phyloP scores from a whole-genome alignment of 2,113 vertebrate genomes.

The Rynchops niger region DNA sequence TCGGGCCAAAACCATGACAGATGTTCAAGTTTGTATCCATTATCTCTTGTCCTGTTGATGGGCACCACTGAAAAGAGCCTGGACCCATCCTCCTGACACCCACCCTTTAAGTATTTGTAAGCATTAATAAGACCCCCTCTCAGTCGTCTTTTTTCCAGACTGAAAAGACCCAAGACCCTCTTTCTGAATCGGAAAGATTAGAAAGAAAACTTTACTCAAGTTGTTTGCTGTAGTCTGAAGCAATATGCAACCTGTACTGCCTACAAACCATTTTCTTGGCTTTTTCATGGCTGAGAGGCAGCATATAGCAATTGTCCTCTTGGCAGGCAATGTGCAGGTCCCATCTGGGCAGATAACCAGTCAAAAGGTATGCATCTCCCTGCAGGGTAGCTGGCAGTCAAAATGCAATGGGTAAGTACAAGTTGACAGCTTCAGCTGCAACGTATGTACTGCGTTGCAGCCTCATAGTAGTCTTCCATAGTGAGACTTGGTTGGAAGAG shows the following conservation, averaged over 20 bases:
- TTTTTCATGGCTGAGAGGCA: neutral
- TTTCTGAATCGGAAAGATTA: neutral
- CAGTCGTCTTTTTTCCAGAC: too few relatives aligned
- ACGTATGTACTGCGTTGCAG: neutral
- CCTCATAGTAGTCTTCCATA: neutral
- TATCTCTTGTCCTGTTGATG: too few relatives aligned
- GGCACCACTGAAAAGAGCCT: too few relatives aligned
- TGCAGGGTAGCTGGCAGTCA: neutral
- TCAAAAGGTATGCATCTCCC: neutral
- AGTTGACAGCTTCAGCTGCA: neutral
- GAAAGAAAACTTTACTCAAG: neutral
- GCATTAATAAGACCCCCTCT: too few relatives aligned
- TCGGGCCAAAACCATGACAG: too few relatives aligned
- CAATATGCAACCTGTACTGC: neutral
- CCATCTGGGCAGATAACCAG: neutral
- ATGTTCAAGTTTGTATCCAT: too few relatives aligned
- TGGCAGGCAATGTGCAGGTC: neutral
- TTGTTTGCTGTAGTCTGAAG: neutral
- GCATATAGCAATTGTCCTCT: neutral
- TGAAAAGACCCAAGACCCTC: too few relatives aligned
- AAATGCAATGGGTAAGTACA: neutral
- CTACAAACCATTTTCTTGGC: neutral
- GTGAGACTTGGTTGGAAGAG: neutral
- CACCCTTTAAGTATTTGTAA: too few relatives aligned
- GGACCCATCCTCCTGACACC: too few relatives aligned